Evolutionary conservation across 1,140 invertebrate species (phyloP).

Genomic region (Leptinotarsa texana): DNA sequence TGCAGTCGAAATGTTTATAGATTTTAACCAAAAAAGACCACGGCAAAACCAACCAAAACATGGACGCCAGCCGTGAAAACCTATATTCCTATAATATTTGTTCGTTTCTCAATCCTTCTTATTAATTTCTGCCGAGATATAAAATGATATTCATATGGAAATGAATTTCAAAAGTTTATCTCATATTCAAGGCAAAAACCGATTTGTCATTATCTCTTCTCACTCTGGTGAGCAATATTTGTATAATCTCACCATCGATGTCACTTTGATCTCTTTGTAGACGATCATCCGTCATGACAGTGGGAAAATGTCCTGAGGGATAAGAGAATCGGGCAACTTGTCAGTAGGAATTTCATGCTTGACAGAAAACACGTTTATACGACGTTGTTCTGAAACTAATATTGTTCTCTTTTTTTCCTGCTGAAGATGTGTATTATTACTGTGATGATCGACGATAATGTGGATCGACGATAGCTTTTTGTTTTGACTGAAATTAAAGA

Average conservation of each 20-base stretch:
- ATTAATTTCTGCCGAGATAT: no score
- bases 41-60: no score
- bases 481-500: no score
- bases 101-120: no score
- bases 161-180: background rate
- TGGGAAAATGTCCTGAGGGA: slow-evolving; percentile 22
- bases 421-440: background rate
- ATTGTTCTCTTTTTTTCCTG: background rate
- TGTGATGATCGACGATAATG: no score
- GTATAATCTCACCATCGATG: slow-evolving; percentile 15
- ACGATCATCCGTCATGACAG: slow-evolving; percentile 17
- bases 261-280: slow-evolving; percentile 15
- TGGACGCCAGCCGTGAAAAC: no score
- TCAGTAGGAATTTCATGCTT: slow-evolving; percentile 15
- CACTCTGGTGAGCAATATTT: slow-evolving; percentile 11
- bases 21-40: no score
- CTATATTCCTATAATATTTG: no score
- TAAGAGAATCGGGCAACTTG: slow-evolving; percentile 22
- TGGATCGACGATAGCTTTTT: no score
- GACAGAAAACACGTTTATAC: slow-evolving; percentile 17
- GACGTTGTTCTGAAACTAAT: slow-evolving; percentile 19
- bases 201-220: background rate
- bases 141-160: no score
- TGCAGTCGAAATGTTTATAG: no score
- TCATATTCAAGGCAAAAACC: background rate